Evolutionary conservation across 2,113 vertebrate species (phyloP).

Genomic region (Cyanoramphus novaezelandiae): DNA sequence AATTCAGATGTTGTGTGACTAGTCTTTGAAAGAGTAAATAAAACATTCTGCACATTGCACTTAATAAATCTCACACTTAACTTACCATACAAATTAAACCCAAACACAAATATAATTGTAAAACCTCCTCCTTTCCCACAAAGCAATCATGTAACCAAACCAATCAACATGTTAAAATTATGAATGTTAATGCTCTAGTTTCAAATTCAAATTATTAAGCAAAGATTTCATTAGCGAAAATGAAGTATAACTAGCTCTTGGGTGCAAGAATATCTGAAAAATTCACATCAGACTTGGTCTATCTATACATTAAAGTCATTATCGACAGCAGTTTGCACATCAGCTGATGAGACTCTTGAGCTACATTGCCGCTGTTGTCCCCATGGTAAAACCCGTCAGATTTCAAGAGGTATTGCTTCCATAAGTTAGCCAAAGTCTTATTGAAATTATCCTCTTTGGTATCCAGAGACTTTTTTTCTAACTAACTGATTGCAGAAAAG

Average conservation of each 20-base stretch:
- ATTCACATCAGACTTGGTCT: not conserved
- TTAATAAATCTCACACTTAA: slow-evolving; percentile 66
- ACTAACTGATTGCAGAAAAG: not conserved
- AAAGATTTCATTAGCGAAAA: slow-evolving; percentile 43
- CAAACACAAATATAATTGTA: slow-evolving; percentile 73
- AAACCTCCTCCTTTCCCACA: slow-evolving; percentile 66
- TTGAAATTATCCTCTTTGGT: not conserved
- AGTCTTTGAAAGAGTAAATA: slow-evolving; percentile 69
- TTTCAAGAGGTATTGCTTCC: not conserved
- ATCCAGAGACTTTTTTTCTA: not conserved
- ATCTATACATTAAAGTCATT: not conserved
- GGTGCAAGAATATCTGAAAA: slow-evolving; percentile 11
- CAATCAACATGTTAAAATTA: slow-evolving; percentile 36
- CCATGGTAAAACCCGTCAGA: not conserved
- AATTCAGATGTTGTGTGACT: slow-evolving; percentile 71
- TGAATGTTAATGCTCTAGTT: slow-evolving; percentile 8
- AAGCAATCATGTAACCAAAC: slow-evolving; percentile 61
- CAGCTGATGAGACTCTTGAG: not conserved
- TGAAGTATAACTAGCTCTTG: not conserved
- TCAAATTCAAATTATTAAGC: slow-evolving; percentile 7
- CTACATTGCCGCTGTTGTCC: not conserved
- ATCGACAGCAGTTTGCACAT: not conserved
- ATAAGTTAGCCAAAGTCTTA: not conserved
- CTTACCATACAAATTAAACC: slow-evolving; percentile 73
- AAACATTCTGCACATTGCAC: slow-evolving; percentile 61